phyloP scores from a whole-genome alignment of 2,888 invertebrate species.

The Eupsilia transversa region DNA sequence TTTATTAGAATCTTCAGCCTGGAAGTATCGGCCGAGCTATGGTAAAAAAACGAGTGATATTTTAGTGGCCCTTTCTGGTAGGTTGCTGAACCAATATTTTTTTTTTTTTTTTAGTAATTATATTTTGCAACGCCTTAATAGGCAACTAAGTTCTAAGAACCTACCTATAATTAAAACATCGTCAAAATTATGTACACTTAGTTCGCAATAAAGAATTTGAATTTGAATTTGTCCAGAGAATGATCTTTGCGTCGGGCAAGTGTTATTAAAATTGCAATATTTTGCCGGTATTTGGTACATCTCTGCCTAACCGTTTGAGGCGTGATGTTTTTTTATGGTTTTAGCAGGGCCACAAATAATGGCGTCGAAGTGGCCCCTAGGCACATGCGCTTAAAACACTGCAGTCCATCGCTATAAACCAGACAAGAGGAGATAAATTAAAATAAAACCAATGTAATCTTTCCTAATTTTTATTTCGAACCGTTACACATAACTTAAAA shows the following conservation, averaged over 20 bases:
- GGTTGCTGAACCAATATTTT: no score
- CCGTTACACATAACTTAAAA: constrained; percentile 85
- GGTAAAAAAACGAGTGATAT: background rate
- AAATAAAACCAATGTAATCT: constrained; percentile 64
- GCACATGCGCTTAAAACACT: background rate
- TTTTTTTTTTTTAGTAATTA: no score
- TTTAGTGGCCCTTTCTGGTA: no score
- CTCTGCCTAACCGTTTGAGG: background rate
- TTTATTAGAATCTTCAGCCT: background rate
- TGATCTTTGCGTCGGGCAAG: background rate
- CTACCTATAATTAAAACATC: no score
- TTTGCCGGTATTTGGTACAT: background rate
- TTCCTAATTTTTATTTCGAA: constrained; percentile 85
- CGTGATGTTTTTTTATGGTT: background rate
- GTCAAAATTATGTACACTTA: no score
- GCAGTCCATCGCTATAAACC: no score
- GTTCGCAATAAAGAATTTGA: no score
- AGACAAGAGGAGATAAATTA: background rate
- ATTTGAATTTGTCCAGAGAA: no score
- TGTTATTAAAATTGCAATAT: background rate
- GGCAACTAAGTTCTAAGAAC: no score
- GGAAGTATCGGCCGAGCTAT: no score
- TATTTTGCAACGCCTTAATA: no score
- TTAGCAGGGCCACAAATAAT: background rate
- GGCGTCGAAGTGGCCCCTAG: no score